Evolutionary conservation across 2,113 vertebrate species (phyloP).

Genomic region (Oryctolagus cuniculus): DNA sequence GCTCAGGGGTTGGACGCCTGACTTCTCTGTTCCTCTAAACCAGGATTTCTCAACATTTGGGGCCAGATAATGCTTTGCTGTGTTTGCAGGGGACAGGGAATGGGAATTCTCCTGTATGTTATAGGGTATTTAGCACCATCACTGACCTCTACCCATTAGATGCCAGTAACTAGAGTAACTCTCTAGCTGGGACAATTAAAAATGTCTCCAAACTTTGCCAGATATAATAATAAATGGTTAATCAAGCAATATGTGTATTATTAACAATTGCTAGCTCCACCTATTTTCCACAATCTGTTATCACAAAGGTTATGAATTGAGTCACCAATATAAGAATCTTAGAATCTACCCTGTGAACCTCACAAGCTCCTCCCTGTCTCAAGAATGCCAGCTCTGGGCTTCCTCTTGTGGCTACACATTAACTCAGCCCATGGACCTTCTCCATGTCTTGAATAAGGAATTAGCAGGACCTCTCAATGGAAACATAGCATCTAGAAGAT

Average conservation of each 20-base stretch:
- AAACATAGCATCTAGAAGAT: conserved; percentile 18
- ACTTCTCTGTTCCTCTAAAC: neutral
- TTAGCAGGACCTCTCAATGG: neutral
- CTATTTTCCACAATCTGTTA: neutral
- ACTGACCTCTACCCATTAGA: neutral
- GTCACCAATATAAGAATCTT: neutral
- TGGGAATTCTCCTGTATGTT: neutral
- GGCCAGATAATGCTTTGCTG: neutral
- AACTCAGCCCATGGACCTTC: neutral
- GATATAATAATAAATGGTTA: too few species aligned
- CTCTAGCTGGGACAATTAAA: neutral
- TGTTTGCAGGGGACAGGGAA: neutral
- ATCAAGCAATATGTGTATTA: neutral
- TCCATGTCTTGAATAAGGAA: neutral
- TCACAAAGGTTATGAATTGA: neutral
- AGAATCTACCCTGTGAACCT: neutral
- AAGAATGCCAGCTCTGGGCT: neutral
- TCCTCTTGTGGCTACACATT: neutral
- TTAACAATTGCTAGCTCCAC: neutral
- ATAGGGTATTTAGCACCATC: neutral
- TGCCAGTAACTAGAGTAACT: neutral
- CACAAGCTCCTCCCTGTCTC: neutral
- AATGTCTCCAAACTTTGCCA: neutral
- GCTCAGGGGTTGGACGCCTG: neutral
- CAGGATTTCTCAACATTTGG: neutral